Evolutionary conservation across 2,797 vertebrate species (phyloP).

Genomic region (Catharus ustulatus): DNA sequence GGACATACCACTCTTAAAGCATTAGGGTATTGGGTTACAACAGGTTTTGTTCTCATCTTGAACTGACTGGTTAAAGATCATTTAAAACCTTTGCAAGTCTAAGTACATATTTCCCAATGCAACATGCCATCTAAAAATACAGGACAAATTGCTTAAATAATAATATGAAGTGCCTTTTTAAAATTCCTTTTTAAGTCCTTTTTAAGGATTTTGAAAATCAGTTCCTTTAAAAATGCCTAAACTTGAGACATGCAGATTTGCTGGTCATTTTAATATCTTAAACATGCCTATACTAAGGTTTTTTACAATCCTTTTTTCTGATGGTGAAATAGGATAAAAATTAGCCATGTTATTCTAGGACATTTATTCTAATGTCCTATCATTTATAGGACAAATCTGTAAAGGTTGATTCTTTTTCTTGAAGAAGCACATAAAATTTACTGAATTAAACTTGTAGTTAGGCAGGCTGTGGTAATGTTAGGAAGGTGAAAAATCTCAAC

Average conservation of each 20-base stretch:
- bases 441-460: not conserved
- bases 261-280: not conserved
- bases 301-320: not conserved
- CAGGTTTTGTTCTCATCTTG: not conserved
- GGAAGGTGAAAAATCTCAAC: not conserved
- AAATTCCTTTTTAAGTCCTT: not conserved
- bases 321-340: not conserved
- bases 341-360: not conserved
- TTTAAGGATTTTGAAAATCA: not conserved
- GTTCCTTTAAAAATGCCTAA: not conserved
- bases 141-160: not conserved
- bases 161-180: not conserved
- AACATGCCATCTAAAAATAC: not conserved
- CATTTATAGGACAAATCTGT: not conserved
- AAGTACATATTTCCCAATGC: not conserved
- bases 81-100: not conserved
- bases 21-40: too few species aligned
- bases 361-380: not conserved
- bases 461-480: not conserved
- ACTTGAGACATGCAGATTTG: not conserved
- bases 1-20: too few species aligned
- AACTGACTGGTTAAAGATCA: fast-evolving
- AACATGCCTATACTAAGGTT: too few species aligned
- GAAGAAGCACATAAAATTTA: not conserved
- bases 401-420: not conserved